Evolutionary conservation across 2,888 invertebrate genomes (phyloP), one percentile per base, ranked within the genome.

Genomic region (Saturnia pavonia): DNA sequence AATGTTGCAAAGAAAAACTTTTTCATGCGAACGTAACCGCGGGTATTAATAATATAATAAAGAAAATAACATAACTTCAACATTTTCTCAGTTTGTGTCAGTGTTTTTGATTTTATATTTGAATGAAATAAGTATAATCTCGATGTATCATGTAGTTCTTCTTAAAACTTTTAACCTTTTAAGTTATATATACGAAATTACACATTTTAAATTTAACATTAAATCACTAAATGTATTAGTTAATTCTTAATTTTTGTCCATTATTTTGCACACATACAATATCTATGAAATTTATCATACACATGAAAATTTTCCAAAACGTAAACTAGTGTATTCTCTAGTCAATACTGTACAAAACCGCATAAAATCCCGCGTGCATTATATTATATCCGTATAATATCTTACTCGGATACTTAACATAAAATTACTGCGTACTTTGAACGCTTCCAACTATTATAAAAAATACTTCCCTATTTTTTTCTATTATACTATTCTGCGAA

Each of bases 401-500:
- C 16, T 48, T 25, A 48, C 16, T 48, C 1, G 25, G 25, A 48
- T 45, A 12, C 8, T 43, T 43, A 68, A 25, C 22, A 68, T 19
- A 45, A 68, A 27, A 25, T 68, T 48, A 16, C 68, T 22, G 27
- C 16, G n/a, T 22, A 48, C 19, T 67, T 43, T 48, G 27, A 67
- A 48, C 45, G 22, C 67, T 48, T 67, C 43, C 19, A 42, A 68
- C 48, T 27, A 40, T 65, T 40, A 65, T 65, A 65, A 65, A 65
- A 65, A 65, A 65, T 65, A 65, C 40, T 65, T 65, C 65, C 65
- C 22, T 65, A 40, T 40, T 65, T 65, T 65, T 65, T 65, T 40
- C 16, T 65, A 60, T 65, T 40, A 40, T n/a, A n/a, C 40, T 40
- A n/a, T 65, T 65, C 65, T 9, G 40, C 11, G 65, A 19, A 40